Percentiles rank a stretch among this genome's conserved stretches.
phyloP scores from a whole-genome alignment of 2,797 vertebrate species.

The Muraenolepis orangiensis region DNA sequence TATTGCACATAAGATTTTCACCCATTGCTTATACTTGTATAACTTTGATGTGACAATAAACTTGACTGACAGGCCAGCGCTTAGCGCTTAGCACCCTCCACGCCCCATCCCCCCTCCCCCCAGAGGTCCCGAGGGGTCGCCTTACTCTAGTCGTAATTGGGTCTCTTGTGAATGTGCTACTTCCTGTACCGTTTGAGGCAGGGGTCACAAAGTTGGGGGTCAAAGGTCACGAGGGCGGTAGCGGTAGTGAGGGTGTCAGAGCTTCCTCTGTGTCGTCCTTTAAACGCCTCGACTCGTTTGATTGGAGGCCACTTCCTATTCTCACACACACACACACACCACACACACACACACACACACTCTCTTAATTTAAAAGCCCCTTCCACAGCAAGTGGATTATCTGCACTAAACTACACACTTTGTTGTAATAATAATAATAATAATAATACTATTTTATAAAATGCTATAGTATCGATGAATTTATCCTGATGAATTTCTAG shows the following conservation, averaged over 20 bases:
- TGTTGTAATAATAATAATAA: too few relatives aligned
- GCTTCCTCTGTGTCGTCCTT: slow-evolving; percentile 53
- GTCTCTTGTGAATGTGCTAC: slow-evolving; percentile 48
- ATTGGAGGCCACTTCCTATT: slow-evolving; percentile 48
- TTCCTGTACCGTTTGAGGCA: slow-evolving; percentile 60
- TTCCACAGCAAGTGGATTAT: too few relatives aligned
- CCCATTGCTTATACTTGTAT: too few relatives aligned
- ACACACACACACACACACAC: background rate
- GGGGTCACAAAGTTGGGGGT: slow-evolving; percentile 47
- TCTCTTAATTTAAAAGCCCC: too few relatives aligned
- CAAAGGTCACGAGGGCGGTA: slow-evolving; percentile 42
- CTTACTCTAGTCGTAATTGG: slow-evolving; percentile 40
- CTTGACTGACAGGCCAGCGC: slow-evolving; percentile 27
- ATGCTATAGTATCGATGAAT: too few relatives aligned
- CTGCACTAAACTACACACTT: too few relatives aligned
- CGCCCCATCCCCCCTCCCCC: too few relatives aligned
- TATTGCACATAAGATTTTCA: too few relatives aligned
- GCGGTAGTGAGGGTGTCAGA: slow-evolving; percentile 42
- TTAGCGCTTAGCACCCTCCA: slow-evolving; percentile 24
- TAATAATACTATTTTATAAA: too few relatives aligned
- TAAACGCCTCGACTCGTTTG: slow-evolving; percentile 39
- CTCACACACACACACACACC: slow-evolving; percentile 6
- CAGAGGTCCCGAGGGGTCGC: slow-evolving; percentile 31
- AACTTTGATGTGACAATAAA: too few relatives aligned
- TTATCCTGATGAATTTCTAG: too few relatives aligned